Percentiles rank a stretch among this genome's conserved stretches.
These are phyloP conservation scores for Petrocephalus sullivani DNA, from an alignment of 2,797 vertebrate species.

Conservation along the genomic window DNA sequence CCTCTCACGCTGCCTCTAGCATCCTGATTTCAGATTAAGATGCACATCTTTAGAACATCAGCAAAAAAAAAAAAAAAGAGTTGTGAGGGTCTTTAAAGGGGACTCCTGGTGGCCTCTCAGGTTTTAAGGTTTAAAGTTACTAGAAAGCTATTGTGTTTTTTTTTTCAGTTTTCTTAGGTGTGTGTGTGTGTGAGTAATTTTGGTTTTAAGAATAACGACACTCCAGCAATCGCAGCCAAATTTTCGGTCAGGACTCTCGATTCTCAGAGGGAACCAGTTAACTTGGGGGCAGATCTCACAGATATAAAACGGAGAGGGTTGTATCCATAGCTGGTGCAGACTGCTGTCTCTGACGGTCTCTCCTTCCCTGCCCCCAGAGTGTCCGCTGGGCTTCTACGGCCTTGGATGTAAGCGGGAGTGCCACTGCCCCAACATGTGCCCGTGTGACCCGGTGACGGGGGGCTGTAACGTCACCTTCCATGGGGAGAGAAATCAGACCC, in stretches of 20 bases:
- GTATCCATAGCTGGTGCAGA: background rate
- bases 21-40: background rate
- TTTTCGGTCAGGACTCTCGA: background rate
- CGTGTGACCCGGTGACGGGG: slow-evolving; percentile 73
- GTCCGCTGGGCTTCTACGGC: slow-evolving; percentile 74
- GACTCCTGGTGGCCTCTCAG: background rate
- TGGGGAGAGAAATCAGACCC: slow-evolving; percentile 39
- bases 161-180: background rate
- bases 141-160: background rate
- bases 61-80: background rate
- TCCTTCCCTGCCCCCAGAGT: slow-evolving; percentile 55
- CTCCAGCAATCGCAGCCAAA: background rate
- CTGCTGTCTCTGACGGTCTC: background rate
- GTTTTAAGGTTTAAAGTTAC: background rate
- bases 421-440: slow-evolving; percentile 65
- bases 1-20: background rate
- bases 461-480: slow-evolving; percentile 63
- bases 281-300: background rate
- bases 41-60: background rate
- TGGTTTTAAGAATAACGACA: background rate
- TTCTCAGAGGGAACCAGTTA: background rate
- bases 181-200: background rate
- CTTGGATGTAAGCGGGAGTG: slow-evolving; percentile 64
- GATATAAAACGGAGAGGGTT: background rate
- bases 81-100: background rate